phyloP scores from a whole-genome alignment of 2,113 vertebrate species.

The Galeopterus variegatus region DNA sequence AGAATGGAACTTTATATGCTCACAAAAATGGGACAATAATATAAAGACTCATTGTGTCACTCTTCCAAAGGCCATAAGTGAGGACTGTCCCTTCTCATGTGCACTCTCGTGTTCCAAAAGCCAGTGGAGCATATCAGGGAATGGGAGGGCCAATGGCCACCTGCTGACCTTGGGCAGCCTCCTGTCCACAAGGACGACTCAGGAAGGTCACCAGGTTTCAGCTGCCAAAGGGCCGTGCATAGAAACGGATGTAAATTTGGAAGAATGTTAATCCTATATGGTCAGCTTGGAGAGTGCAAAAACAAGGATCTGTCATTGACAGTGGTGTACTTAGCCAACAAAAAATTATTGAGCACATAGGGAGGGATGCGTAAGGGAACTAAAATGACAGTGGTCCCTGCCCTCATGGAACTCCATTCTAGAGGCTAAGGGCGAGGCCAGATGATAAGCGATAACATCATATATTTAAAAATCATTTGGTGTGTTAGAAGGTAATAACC shows the following conservation, averaged over 20 bases:
- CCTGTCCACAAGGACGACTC: too few relatives aligned
- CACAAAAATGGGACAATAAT: background rate
- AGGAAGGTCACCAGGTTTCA: background rate
- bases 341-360: background rate
- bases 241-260: background rate
- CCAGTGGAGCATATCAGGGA: background rate
- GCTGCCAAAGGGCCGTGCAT: rapidly evolving
- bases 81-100: background rate
- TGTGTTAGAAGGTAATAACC: background rate
- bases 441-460: background rate
- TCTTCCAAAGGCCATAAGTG: background rate
- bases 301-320: background rate
- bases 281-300: background rate
- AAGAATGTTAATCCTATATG: background rate
- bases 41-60: background rate
- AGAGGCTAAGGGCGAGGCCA: background rate
- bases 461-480: background rate
- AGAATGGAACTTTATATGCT: background rate
- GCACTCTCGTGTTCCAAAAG: rapidly evolving
- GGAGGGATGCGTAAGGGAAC: too few relatives aligned
- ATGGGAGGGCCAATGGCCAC: background rate
- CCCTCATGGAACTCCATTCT: background rate
- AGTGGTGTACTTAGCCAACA: background rate
- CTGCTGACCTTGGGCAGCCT: background rate
- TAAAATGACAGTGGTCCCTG: background rate